Conservation (phyloP, 2,113 vertebrate species). For the Crotalus tigris region DNA sequence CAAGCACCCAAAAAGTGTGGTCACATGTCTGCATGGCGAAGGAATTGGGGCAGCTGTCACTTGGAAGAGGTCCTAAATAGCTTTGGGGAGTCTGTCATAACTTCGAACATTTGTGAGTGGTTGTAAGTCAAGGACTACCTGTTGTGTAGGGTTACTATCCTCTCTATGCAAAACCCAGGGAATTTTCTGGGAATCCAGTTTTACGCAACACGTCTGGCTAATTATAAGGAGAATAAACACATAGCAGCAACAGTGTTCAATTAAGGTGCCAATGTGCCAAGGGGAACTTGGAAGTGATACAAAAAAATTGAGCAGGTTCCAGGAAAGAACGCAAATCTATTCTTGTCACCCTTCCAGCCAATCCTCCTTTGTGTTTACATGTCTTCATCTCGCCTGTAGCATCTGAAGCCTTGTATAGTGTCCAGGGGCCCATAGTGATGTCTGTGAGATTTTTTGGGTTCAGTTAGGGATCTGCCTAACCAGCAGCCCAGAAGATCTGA, state of each 20-base stretch:
- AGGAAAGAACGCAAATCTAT: not conserved
- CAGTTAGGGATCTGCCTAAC: not conserved
- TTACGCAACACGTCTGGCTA: not conserved
- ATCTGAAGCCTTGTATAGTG: not conserved
- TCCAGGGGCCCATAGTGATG: not conserved
- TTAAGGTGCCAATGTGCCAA: not conserved
- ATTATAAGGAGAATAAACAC: not conserved
- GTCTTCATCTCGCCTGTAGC: not conserved
- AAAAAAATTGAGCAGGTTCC: not conserved
- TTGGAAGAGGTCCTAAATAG: too few relatives aligned
- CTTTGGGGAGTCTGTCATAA: not conserved
- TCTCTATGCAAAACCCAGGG: not conserved
- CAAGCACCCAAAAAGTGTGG: too few relatives aligned
- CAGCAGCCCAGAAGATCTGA: not conserved
- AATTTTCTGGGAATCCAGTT: not conserved
- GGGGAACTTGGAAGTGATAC: not conserved
- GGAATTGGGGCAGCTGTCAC: not conserved
- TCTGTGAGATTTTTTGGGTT: not conserved
- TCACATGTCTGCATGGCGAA: not conserved
- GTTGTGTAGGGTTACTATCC: not conserved
- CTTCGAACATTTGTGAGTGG: not conserved
- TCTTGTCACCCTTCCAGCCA: not conserved
- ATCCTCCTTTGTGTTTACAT: not conserved
- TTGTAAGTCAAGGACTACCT: not conserved
- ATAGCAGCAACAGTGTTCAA: not conserved